Evolutionary conservation across 92 coral and sea anemone genomes (phyloP).

Genomic region (Hydrozoanthus gracilis): DNA sequence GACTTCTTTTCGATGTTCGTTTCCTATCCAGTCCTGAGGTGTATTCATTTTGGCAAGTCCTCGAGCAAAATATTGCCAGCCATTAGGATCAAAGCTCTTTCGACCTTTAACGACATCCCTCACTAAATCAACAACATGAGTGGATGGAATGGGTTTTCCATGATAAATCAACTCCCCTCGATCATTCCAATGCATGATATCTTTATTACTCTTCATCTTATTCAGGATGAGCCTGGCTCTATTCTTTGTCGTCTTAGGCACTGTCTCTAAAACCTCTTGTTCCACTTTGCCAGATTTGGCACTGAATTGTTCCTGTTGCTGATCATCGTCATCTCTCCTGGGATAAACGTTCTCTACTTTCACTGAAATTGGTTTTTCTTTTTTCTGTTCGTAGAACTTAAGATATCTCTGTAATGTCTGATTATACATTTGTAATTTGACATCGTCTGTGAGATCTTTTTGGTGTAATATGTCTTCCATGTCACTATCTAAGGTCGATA

Average conservation of each 20-base stretch:
- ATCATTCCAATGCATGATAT: slow-evolving; percentile 53
- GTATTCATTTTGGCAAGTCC: slow-evolving; percentile 47
- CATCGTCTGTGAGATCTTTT: too few species aligned
- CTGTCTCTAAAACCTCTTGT: slow-evolving; percentile 34
- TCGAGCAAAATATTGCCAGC: slow-evolving; percentile 50
- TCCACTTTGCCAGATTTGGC: slow-evolving; percentile 10
- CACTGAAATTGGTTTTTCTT: not conserved
- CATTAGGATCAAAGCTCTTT: slow-evolving; percentile 49
- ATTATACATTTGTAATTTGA: too few species aligned
- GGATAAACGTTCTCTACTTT: not conserved
- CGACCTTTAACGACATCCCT: slow-evolving; percentile 46
- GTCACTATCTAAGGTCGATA: not conserved
- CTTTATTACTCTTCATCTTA: slow-evolving; percentile 43
- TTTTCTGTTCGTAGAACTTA: too few species aligned
- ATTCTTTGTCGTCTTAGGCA: slow-evolving; percentile 32
- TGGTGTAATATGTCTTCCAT: too few species aligned
- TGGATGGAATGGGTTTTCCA: slow-evolving; percentile 48
- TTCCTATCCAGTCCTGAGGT: slow-evolving; percentile 17
- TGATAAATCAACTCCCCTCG: slow-evolving; percentile 50
- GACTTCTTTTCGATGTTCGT: not conserved
- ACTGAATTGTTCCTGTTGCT: not conserved
- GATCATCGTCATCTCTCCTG: not conserved
- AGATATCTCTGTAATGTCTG: too few species aligned
- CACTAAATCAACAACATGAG: slow-evolving; percentile 57
- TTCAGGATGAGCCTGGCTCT: slow-evolving; percentile 42